phyloP scores from a whole-genome alignment of 2,797 vertebrate genomes.

The Chelon auratus region DNA sequence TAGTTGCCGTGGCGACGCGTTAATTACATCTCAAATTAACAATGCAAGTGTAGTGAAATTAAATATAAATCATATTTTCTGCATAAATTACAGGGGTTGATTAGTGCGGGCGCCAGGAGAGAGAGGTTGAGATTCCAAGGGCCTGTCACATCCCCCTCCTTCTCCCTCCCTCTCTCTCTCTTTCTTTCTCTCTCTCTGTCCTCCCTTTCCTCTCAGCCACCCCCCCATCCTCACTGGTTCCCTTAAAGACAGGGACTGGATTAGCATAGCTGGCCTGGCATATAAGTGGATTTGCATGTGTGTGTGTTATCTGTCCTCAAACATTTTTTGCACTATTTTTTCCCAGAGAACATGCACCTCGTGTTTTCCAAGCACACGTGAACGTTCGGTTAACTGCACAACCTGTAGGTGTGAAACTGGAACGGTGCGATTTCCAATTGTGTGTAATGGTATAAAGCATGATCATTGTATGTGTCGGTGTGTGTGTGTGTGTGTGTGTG shows the following conservation, averaged over 20 bases:
- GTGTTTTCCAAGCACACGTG: conserved; percentile 1
- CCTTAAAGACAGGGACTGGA: conserved; percentile 82
- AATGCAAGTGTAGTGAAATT: conserved; percentile 99
- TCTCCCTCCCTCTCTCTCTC: conserved; percentile 33
- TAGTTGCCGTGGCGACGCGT: conserved; percentile 99
- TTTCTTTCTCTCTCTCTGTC: conserved; percentile 75
- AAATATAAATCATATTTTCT: conserved; percentile 99
- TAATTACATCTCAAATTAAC: conserved; percentile 99
- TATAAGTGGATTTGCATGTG: conserved; percentile 50
- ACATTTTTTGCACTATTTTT: conserved; percentile 28
- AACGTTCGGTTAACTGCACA: conserved; percentile 4
- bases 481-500: conserved; percentile 1
- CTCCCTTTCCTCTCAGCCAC: conserved; percentile 70
- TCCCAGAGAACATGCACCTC: conserved; percentile 2
- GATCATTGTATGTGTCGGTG: background rate
- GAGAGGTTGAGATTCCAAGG: conserved; percentile 99
- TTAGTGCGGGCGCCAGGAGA: conserved; percentile 99
- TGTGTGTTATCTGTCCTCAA: conserved; percentile 30
- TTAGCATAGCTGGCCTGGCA: conserved; percentile 73
- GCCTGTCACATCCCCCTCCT: conserved; percentile 89
- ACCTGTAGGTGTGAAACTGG: conserved; percentile 7
- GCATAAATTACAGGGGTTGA: conserved; percentile 99
- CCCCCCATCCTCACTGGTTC: conserved; percentile 65
- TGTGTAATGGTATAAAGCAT: background rate
- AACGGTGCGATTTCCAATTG: conserved; percentile 8